Percentiles rank a stretch among this genome's conserved stretches.
Evolutionary conservation across 2,113 vertebrate species (phyloP).

Genomic region (Campylomormyrus numenius): DNA sequence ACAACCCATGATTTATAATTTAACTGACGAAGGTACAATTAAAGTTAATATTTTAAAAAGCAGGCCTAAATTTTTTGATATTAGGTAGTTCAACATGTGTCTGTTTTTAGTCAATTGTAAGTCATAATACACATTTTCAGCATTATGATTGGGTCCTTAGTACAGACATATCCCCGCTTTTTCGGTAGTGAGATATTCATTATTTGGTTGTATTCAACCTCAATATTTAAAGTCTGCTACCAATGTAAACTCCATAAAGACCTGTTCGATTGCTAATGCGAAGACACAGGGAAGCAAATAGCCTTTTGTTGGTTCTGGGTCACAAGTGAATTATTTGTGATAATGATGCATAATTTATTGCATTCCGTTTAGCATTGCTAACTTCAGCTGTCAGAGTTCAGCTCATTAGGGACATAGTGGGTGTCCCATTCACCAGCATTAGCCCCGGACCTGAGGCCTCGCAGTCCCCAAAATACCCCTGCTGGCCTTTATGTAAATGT

Average conservation of each 20-base stretch:
- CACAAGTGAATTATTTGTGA: slow-evolving; percentile 5
- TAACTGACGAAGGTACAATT: not conserved
- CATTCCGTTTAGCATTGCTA: slow-evolving; percentile 6
- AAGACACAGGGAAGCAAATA: not conserved
- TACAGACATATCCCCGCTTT: not conserved
- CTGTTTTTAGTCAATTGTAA: not conserved
- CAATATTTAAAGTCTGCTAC: not conserved
- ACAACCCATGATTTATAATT: not conserved
- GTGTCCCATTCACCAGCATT: slow-evolving; percentile 5
- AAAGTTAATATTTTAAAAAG: not conserved
- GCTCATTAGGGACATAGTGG: slow-evolving; percentile 10
- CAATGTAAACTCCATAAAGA: not conserved
- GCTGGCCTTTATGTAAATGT: slow-evolving; percentile 9
- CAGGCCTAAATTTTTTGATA: not conserved
- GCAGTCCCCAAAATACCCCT: not conserved
- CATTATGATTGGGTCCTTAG: not conserved
- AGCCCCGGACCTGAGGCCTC: not conserved
- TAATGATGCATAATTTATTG: slow-evolving; percentile 19
- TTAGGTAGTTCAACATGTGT: not conserved
- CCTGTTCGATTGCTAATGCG: not conserved
- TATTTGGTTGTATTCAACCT: not conserved
- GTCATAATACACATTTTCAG: not conserved
- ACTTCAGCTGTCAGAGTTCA: not conserved
- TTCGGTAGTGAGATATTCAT: not conserved
- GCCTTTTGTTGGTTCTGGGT: not conserved